Percentiles rank a stretch among this genome's conserved stretches.
These are phyloP conservation scores for Zaprionus tsacasi DNA, from an alignment of 1,140 invertebrate species.

Conservation along the genomic window DNA sequence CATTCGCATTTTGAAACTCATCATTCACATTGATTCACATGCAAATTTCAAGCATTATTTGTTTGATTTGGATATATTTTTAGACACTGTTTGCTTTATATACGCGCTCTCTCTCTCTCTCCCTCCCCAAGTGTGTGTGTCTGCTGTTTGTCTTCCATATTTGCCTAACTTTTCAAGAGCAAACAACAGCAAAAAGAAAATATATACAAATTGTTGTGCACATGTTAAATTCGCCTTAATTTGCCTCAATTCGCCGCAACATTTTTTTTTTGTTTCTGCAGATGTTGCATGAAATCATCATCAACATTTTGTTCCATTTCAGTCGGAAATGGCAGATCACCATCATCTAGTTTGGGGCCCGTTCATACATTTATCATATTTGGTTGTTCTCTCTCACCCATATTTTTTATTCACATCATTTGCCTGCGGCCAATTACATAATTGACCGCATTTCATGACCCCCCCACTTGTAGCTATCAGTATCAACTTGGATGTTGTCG, in stretches of 20 bases:
- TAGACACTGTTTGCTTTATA: not conserved
- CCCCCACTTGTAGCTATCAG: constrained; percentile 20
- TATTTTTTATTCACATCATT: not conserved
- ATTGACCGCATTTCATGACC: constrained; percentile 63
- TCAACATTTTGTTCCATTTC: not conserved
- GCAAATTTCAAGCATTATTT: not conserved
- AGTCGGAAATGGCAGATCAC: constrained; percentile 59
- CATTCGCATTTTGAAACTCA: not conserved
- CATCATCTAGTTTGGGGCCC: constrained; percentile 32
- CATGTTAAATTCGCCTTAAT: constrained; percentile 10
- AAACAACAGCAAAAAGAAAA: not conserved
- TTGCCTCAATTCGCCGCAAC: constrained; percentile 11
- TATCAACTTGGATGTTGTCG: constrained; percentile 36
- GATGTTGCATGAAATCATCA: constrained; percentile 16
- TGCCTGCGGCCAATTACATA: constrained; percentile 54
- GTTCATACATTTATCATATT: not conserved
- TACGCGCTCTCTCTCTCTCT: no score
- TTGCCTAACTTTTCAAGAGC: constrained; percentile 4
- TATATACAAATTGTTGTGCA: not conserved
- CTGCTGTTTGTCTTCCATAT: constrained; percentile 1
- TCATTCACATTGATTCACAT: not conserved
- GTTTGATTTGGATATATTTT: constrained; percentile 19
- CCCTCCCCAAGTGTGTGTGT: not conserved
- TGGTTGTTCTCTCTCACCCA: not conserved
- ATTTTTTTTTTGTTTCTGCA: constrained; percentile 5